Conservation (phyloP, 2,888 invertebrate species). For the Acanthoscelides obtectus region DNA sequence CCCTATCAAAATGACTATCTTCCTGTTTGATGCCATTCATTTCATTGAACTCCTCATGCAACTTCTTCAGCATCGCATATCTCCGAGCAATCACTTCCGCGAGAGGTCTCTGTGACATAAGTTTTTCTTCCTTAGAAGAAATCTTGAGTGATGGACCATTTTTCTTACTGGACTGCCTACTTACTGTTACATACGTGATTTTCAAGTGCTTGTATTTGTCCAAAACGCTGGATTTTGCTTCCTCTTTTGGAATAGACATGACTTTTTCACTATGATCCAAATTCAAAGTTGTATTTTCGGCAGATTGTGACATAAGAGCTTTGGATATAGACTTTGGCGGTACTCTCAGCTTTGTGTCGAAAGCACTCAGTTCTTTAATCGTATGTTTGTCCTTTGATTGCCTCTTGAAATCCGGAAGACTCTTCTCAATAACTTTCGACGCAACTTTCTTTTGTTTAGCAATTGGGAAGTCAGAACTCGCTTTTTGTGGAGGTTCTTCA, state of each 20-base stretch:
- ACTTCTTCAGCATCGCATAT: constrained; percentile 7
- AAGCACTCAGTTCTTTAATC: background rate
- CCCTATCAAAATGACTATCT: constrained; percentile 1
- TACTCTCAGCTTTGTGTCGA: background rate
- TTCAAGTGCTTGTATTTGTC: constrained; percentile 6
- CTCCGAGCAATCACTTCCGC: constrained; percentile 5
- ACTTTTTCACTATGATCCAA: background rate
- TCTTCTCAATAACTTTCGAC: background rate
- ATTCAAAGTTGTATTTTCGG: constrained; percentile 1
- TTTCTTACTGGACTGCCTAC: background rate
- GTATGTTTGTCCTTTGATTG: background rate
- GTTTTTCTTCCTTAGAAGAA: background rate
- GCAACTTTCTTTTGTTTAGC: background rate
- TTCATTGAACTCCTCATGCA: constrained; percentile 8
- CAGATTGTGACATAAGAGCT: background rate
- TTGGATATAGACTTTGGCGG: constrained; percentile 1
- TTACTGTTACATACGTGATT: constrained; percentile 5
- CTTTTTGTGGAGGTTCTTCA: background rate
- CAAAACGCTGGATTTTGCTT: background rate
- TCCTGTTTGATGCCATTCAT: background rate
- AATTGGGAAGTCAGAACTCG: background rate
- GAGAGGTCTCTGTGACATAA: background rate
- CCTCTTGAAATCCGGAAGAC: background rate
- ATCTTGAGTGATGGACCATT: background rate
- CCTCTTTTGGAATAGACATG: background rate